phyloP scores from a whole-genome alignment of 2,888 invertebrate species.

The Morinoia aosen region DNA sequence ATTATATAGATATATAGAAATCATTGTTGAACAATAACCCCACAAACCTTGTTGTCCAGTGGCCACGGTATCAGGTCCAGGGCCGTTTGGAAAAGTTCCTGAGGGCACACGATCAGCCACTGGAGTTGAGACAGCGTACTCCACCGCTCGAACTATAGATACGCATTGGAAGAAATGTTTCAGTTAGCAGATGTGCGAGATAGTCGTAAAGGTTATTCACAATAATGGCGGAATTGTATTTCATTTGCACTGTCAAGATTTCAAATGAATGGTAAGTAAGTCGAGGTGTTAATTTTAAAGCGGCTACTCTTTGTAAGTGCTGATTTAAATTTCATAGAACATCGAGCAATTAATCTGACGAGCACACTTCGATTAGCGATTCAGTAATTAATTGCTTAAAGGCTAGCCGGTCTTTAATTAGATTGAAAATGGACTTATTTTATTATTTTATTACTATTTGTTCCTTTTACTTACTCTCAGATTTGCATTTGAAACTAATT shows the following conservation, averaged over 20 bases:
- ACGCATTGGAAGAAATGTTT: background rate
- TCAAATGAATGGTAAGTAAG: too few species aligned
- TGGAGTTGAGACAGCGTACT: background rate
- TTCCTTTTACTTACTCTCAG: too few species aligned
- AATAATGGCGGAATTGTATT: background rate
- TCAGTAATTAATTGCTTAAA: too few species aligned
- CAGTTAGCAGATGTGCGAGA: background rate
- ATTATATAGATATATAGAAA: too few species aligned
- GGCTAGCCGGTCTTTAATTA: too few species aligned
- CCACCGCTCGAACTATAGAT: background rate
- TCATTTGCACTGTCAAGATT: too few species aligned
- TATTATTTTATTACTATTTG: too few species aligned
- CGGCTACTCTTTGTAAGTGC: background rate
- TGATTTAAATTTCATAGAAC: background rate
- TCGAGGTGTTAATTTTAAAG: background rate
- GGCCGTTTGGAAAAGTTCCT: background rate
- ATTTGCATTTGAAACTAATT: too few species aligned
- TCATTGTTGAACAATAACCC: background rate
- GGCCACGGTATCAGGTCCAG: background rate
- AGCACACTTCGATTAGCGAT: background rate
- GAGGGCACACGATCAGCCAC: background rate
- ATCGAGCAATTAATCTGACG: background rate
- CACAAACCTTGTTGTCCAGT: conserved; percentile 2
- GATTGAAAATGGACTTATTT: too few species aligned
- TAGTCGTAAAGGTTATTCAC: background rate